A percentile compares a stretch with the other conserved stretches of the same genome.
Evolutionary conservation across 2,797 vertebrate genomes (phyloP).

Genomic region (Valencia hispanica): DNA sequence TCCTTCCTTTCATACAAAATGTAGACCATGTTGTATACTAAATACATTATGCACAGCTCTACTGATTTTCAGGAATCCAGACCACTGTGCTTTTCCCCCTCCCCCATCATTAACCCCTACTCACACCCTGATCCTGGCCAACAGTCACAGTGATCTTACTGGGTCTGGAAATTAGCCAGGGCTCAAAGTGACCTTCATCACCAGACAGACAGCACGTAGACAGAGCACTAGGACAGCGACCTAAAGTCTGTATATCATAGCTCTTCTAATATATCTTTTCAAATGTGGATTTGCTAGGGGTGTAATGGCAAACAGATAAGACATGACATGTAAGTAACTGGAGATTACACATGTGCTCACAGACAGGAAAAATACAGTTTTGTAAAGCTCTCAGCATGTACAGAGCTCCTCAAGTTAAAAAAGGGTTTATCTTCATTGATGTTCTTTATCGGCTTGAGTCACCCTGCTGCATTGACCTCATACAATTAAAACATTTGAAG

Average conservation of each 20-base stretch:
- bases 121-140: slow-evolving; percentile 26
- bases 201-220: slow-evolving; percentile 46
- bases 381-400: slow-evolving; percentile 15
- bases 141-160: slow-evolving; percentile 30
- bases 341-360: slow-evolving; percentile 29
- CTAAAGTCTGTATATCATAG: slow-evolving; percentile 49
- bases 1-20: slow-evolving; percentile 33
- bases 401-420: slow-evolving; percentile 10
- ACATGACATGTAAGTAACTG: slow-evolving; percentile 26
- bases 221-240: slow-evolving; percentile 15
- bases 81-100: slow-evolving; percentile 1
- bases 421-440: slow-evolving; percentile 40
- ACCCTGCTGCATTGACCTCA: slow-evolving; percentile 51
- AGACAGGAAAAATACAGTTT: slow-evolving; percentile 21
- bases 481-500: slow-evolving; percentile 37
- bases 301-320: slow-evolving; percentile 21
- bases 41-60: slow-evolving; percentile 25
- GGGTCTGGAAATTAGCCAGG: slow-evolving; percentile 52
- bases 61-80: slow-evolving; percentile 25
- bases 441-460: slow-evolving; percentile 52
- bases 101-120: slow-evolving; percentile 7
- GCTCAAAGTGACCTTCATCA: slow-evolving; percentile 69
- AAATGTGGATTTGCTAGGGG: slow-evolving; percentile 21
- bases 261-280: slow-evolving; percentile 53
- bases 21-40: slow-evolving; percentile 1